Conservation (phyloP, 2,113 vertebrate species). For the Syngnathus floridae region DNA sequence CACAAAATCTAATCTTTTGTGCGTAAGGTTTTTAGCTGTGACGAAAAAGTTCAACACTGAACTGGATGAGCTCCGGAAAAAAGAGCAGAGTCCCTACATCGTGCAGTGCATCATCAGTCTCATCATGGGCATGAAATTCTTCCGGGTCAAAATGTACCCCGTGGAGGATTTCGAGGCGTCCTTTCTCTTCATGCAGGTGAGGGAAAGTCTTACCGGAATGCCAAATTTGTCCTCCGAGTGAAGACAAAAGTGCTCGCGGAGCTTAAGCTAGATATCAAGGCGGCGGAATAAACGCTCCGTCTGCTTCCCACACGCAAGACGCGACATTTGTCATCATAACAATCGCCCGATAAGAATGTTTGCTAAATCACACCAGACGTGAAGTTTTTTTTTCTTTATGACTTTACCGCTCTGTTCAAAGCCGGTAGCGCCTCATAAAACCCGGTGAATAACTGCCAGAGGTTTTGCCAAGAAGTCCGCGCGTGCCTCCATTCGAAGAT, state of each 20-base stretch:
- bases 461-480: slow-evolving; percentile 34
- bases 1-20: background rate
- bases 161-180: slow-evolving; percentile 98
- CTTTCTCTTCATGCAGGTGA: slow-evolving; percentile 98
- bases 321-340: background rate
- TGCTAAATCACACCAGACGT: slow-evolving; percentile 17
- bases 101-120: slow-evolving; percentile 96
- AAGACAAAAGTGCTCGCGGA: background rate
- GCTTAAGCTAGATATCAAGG: background rate
- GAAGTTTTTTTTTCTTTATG: slow-evolving; percentile 7
- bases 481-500: slow-evolving; percentile 3
- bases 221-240: background rate
- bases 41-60: slow-evolving; percentile 98
- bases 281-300: background rate
- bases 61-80: slow-evolving; percentile 89
- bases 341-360: slow-evolving; percentile 7
- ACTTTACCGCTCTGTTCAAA: slow-evolving; percentile 29
- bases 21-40: slow-evolving; percentile 88
- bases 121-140: slow-evolving; percentile 99
- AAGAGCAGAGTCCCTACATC: slow-evolving; percentile 91
- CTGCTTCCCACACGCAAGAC: background rate
- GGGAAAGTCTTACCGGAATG: background rate
- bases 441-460: slow-evolving; percentile 41
- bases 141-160: slow-evolving; percentile 97
- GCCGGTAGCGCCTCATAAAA: slow-evolving; percentile 49